phyloP scores from a whole-genome alignment of 2,888 invertebrate genomes.

The Eupithecia insigniata region DNA sequence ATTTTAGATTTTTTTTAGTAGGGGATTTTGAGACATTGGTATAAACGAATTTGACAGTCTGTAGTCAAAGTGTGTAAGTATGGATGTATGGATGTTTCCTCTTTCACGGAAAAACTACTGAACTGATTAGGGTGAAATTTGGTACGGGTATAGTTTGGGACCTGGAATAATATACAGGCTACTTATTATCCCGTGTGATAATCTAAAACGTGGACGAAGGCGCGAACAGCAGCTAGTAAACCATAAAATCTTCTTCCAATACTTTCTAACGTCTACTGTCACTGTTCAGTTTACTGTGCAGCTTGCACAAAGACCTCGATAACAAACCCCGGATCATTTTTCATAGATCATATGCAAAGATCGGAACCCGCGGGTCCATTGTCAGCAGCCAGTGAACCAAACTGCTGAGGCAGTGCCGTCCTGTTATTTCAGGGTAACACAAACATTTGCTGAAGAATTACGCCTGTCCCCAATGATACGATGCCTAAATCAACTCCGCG shows the following conservation, averaged over 20 bases:
- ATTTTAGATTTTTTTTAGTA: no score
- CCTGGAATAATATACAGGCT: no score
- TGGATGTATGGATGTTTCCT: no score
- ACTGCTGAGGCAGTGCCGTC: slow-evolving; percentile 24
- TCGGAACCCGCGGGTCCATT: slow-evolving; percentile 22
- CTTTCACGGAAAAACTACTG: no score
- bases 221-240: no score
- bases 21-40: no score
- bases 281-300: neutral
- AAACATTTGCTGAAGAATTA: slow-evolving; percentile 30
- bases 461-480: slow-evolving; percentile 31
- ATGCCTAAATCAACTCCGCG: slow-evolving; percentile 32
- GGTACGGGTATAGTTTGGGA: no score
- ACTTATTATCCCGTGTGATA: no score
- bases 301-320: slow-evolving; percentile 23
- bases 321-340: slow-evolving; percentile 23
- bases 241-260: neutral
- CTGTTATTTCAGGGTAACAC: slow-evolving; percentile 28
- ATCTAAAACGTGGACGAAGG: no score
- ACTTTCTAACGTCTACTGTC: neutral
- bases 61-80: no score
- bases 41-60: no score
- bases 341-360: slow-evolving; percentile 20
- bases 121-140: no score
- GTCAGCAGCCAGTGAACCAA: slow-evolving; percentile 19